Percentiles rank a stretch among this genome's conserved stretches.
Evolutionary conservation across 2,888 invertebrate species (phyloP).

Genomic region (Drosophila atroscutellata): DNA sequence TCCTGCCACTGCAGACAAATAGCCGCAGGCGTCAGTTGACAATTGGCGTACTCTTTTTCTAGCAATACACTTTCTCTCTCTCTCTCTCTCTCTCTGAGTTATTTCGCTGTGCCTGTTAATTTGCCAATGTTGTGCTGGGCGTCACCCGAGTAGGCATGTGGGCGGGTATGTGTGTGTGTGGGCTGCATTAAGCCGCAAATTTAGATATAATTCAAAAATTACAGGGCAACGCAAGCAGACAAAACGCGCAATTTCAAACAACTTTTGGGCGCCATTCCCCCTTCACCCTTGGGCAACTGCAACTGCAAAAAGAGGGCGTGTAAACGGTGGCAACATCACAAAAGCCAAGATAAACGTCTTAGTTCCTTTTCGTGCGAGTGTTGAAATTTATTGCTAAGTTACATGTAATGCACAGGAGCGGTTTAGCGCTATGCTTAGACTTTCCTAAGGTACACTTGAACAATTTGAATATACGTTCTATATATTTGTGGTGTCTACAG

Average conservation of each 20-base stretch:
- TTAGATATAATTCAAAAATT: slow-evolving; percentile 81
- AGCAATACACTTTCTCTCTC: neutral
- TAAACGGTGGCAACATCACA: slow-evolving; percentile 23
- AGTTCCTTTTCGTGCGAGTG: slow-evolving; percentile 55
- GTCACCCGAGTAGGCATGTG: slow-evolving; percentile 17
- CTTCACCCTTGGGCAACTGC: slow-evolving; percentile 5
- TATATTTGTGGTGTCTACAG: neutral
- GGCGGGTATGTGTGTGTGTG: slow-evolving; percentile 14
- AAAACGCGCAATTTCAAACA: slow-evolving; percentile 55
- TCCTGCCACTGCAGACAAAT: slow-evolving; percentile 35
- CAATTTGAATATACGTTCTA: neutral
- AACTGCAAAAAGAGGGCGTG: slow-evolving; percentile 29
- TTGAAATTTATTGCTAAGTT: slow-evolving; percentile 55
- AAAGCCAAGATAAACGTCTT: slow-evolving; percentile 71
- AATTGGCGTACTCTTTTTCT: slow-evolving; percentile 55
- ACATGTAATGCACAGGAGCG: slow-evolving; percentile 63
- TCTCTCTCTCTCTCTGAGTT: neutral
- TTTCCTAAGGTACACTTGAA: neutral
- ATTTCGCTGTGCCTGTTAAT: slow-evolving; percentile 11
- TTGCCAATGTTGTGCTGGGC: slow-evolving; percentile 29
- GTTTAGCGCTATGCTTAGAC: slow-evolving; percentile 9
- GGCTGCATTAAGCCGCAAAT: slow-evolving; percentile 57
- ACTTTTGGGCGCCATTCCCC: slow-evolving; percentile 30
- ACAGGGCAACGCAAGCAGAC: slow-evolving; percentile 65
- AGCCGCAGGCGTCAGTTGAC: slow-evolving; percentile 78